These are phyloP conservation scores for Athripsodes cinereus DNA, from an alignment of 2,888 invertebrate genomes.

Conservation along the genomic window DNA sequence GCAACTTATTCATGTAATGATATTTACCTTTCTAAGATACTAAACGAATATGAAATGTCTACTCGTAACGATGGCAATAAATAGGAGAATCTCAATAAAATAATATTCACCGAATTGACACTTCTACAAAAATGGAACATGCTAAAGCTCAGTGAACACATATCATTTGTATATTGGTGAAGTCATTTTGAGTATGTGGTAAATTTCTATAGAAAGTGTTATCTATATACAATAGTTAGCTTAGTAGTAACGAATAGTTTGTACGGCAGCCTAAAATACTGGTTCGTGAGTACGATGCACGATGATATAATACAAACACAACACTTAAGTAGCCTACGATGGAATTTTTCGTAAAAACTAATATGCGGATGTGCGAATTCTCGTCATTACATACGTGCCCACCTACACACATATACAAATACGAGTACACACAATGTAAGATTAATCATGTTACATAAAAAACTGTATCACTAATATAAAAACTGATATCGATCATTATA, in stretches of 20 bases:
- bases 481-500: no score
- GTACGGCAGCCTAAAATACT: not conserved
- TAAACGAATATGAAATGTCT: no score
- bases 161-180: not conserved
- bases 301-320: not conserved
- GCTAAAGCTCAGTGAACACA: not conserved
- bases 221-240: not conserved
- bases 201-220: not conserved
- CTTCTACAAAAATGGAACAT: not conserved
- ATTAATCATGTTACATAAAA: no score
- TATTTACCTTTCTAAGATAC: no score
- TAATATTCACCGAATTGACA: not conserved
- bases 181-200: not conserved
- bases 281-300: not conserved
- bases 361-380: not conserved
- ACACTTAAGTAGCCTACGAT: not conserved
- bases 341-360: not conserved
- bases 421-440: no score
- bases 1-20: no score
- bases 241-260: not conserved
- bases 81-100: not conserved
- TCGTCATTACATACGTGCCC: not conserved
- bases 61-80: not conserved
- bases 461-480: no score
- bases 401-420: not conserved